A percentile compares a stretch with the other conserved stretches of the same genome.
Evolutionary conservation across 2,797 vertebrate genomes (phyloP).

Genomic region (Mormyrops attenuatus): DNA sequence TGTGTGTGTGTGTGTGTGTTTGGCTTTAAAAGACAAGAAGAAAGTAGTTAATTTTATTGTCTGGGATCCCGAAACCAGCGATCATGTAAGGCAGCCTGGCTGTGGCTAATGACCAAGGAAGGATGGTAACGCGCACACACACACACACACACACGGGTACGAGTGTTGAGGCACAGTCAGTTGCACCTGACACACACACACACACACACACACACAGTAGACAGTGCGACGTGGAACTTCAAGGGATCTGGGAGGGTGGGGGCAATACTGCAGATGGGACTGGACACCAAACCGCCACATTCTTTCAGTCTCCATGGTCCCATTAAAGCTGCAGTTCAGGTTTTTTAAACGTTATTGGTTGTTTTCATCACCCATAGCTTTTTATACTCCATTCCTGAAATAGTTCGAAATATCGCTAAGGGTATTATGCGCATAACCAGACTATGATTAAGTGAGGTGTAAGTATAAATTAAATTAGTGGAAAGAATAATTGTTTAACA

Average conservation of each 20-base stretch:
- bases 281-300: background rate
- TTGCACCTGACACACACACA: background rate
- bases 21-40: constrained; percentile 33
- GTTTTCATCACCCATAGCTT: background rate
- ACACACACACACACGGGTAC: too few relatives aligned
- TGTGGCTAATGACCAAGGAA: background rate
- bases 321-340: background rate
- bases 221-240: background rate
- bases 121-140: background rate
- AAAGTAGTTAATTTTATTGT: constrained; percentile 35
- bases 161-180: background rate
- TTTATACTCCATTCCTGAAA: background rate
- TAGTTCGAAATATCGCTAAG: background rate
- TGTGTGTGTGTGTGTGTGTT: constrained; percentile 8
- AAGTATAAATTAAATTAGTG: constrained; percentile 5
- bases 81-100: background rate
- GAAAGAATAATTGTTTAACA: constrained; percentile 1
- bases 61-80: constrained; percentile 31
- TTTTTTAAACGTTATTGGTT: background rate
- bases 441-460: constrained; percentile 1
- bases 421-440: background rate
- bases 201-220: background rate
- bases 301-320: background rate
- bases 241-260: background rate
- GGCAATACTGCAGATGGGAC: background rate